Conservation (phyloP, 1,140 invertebrate species). For the Monochamus saltuarius region DNA sequence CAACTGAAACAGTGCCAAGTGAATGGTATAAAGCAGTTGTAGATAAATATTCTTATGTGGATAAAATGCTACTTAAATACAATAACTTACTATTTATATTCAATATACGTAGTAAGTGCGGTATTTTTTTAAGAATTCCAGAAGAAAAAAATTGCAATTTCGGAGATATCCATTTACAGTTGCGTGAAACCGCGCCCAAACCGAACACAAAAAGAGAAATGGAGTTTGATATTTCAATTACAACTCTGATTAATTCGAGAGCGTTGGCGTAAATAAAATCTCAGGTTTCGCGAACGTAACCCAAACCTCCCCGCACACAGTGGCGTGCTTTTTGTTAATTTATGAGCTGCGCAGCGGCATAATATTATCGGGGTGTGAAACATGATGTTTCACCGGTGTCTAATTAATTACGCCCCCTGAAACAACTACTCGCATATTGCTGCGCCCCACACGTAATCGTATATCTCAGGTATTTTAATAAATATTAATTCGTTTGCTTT, state of each 20-base stretch:
- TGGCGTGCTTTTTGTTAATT: conserved; percentile 5
- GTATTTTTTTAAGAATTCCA: no score
- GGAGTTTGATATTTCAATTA: conserved; percentile 22
- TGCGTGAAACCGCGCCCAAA: no score
- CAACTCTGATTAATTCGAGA: conserved; percentile 14
- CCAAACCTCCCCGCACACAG: not conserved
- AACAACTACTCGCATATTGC: conserved; percentile 2
- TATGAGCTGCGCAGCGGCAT: not conserved
- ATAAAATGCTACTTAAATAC: no score
- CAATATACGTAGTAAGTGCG: no score
- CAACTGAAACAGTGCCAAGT: no score
- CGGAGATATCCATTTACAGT: no score
- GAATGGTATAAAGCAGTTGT: no score
- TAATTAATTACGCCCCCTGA: conserved; percentile 2
- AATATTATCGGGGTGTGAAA: conserved; percentile 5
- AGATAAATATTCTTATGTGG: no score
- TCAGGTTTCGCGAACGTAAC: conserved; percentile 12
- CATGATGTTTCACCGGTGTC: conserved; percentile 5
- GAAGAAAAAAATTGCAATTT: no score
- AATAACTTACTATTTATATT: no score
- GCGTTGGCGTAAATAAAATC: conserved; percentile 17
- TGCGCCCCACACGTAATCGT: not conserved
- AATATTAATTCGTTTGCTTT: not conserved
- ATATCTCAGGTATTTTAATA: conserved; percentile 2
- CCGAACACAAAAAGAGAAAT: no score